These are phyloP conservation scores for Agrochola macilenta DNA, from an alignment of 2,888 invertebrate genomes.

Conservation along the genomic window DNA sequence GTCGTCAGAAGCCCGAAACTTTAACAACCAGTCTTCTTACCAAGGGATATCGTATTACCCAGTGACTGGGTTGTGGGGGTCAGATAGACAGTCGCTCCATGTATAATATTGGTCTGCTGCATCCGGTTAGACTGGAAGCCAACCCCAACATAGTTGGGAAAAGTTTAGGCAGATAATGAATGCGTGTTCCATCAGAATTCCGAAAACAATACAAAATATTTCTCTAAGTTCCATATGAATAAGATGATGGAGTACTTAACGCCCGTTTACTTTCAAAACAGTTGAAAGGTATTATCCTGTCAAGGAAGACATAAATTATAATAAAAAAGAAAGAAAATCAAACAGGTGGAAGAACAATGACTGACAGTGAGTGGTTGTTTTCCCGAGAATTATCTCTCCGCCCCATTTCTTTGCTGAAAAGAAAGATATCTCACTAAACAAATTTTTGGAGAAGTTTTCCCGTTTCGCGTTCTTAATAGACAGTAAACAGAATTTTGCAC, in stretches of 20 bases:
- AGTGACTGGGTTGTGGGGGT: no score
- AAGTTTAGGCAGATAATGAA: no score
- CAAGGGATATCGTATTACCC: no score
- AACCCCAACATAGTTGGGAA: no score
- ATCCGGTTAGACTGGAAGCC: no score
- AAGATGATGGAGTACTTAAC: background rate
- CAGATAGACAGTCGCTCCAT: no score
- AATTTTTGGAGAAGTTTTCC: background rate
- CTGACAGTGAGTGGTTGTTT: conserved; percentile 5
- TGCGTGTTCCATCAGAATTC: background rate
- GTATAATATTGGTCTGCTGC: no score
- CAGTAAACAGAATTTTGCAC: no score
- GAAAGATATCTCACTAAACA: background rate
- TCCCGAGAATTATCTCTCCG: background rate
- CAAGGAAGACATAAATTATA: background rate
- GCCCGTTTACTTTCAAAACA: conserved; percentile 3
- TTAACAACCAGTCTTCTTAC: no score
- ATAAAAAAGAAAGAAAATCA: background rate
- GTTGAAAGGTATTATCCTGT: conserved; percentile 2
- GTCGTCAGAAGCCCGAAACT: no score
- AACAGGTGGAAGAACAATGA: conserved; percentile 3
- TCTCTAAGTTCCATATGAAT: background rate
- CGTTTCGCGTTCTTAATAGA: background rate
- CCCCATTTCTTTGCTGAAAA: background rate
- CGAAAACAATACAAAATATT: background rate